Evolutionary conservation across 1,140 invertebrate genomes (phyloP).

Genomic region (Caenorhabditis briggsae): DNA sequence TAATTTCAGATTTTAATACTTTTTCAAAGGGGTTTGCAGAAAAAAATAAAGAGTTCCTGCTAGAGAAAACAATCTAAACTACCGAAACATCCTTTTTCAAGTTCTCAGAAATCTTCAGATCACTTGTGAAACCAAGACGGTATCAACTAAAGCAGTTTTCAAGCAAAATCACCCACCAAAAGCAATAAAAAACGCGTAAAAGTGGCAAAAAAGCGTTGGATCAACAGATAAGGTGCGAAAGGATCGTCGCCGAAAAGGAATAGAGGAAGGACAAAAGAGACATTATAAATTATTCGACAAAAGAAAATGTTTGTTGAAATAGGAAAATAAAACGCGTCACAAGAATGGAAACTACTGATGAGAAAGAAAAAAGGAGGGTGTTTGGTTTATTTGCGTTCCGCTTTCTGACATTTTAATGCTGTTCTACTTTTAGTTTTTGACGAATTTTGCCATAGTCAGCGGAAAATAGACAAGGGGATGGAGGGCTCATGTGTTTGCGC

Average conservation of each 20-base stretch:
- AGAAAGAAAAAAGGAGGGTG: not conserved
- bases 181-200: not conserved
- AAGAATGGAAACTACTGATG: slow-evolving; percentile 23
- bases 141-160: not conserved
- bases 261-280: not conserved
- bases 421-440: not conserved
- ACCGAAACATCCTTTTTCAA: too few species aligned
- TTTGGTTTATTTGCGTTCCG: slow-evolving; percentile 44
- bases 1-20: too few species aligned
- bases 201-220: slow-evolving; percentile 26
- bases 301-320: slow-evolving; percentile 23
- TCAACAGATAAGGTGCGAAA: slow-evolving; percentile 21
- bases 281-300: slow-evolving; percentile 21
- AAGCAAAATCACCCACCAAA: not conserved
- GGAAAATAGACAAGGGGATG: not conserved
- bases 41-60: too few species aligned
- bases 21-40: too few species aligned
- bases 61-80: too few species aligned
- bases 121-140: too few species aligned
- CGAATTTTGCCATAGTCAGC: not conserved
- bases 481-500: not conserved
- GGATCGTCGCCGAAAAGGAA: not conserved
- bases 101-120: too few species aligned
- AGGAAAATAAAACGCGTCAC: not conserved
- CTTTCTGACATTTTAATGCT: not conserved